Base-by-base conservation (phyloP, 2,113 vertebrate species). In the Clarias batrachus region DNA sequence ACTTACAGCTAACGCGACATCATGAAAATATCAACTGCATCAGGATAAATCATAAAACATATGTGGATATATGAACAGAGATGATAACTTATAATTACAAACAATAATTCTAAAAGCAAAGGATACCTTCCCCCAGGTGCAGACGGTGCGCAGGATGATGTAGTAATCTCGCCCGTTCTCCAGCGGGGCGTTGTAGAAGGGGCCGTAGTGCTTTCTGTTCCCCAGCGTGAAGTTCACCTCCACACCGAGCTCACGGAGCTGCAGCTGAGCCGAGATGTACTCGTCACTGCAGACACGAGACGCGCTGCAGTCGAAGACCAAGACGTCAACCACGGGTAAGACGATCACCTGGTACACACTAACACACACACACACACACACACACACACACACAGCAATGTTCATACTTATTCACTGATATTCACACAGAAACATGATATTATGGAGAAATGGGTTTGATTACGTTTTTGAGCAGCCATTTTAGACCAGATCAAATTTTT, bases 291-390 rank as follows among this genome's bases (percentile, higher is more conserved):
- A 91, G 84, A 48, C 86, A 87, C 87, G 95, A 93, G 95, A 93
- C 37, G 94, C 96, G 56, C 94, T 93, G 90, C 98, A 99, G 87
- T 94, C 90, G 89, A 99, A 99, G 62, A 93, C 92, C 90, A 93
- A 92, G 37, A 94, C 91, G 10, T 92, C 92, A 62, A 92, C 92
- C 56, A 96, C 76, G 23, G 96, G 96, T 89, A 97, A 90, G 84
- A 98, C 97, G 83, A 97, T 94, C 88, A 98, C 96, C 92, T 99
- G 97, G 92, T 98, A 99, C n/a, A 95, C 90, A 81, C 78, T 81
- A 33, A 81, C 2, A 59, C 16, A 60, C 1, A 81, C 70, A 80
- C 52, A 37, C 4, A 70, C 10, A 37, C 48, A 82, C 62, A 82
- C n/a, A 80, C 70, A 33, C 30, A 33, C 30, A 68, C 65, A 33